Base-by-base conservation (phyloP, 1,140 invertebrate genomes). In the Euwallacea similis region DNA sequence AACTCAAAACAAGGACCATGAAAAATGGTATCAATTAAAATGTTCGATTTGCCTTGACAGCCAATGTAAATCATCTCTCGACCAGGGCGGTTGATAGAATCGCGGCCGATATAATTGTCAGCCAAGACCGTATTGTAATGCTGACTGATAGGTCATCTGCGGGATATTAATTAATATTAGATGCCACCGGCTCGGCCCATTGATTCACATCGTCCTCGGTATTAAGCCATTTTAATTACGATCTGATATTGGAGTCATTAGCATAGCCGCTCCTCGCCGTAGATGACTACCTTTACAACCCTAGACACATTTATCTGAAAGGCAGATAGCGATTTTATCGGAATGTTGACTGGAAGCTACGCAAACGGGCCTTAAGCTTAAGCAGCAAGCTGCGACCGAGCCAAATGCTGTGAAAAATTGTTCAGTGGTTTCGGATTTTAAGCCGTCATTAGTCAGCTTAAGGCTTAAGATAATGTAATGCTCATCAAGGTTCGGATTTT, bases 121-220 rank as follows among this genome's bases (percentile, higher is more conserved):
- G 60, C 11, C 67, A 63, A 69, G 67, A 69, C 63, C 67, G 43
- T 21, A 43, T 69, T 62, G 59, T 69, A 69, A 69, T 69, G 15
- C 59, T 56, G 67, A 69, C 21, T 56, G 67, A 69, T 69, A 62
- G 67, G 67, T 69, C 67, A 69, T 62, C 67, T 50, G 67, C 67
- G 43, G 67, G 67, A 69, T 69, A 69, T 69, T 69, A 69, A 69
- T 69, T 69, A 69, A 60, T 69, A 63, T 69, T 69, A 63, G 67
- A 69, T 69, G 67, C 59, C 67, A 69, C 67, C 60, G 60, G 60
- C 42, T 43, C 56, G 47, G 59, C 16, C 67, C 33, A 69, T 69
- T 69, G 67, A 69, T 69, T 69, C 59, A 69, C 67, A 69, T 62
- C 59, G 16, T 33, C 21, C 21, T 62, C 42, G 16, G 67, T 63